Conservation (phyloP, 2,113 vertebrate species). For the Etia nguti region DNA sequence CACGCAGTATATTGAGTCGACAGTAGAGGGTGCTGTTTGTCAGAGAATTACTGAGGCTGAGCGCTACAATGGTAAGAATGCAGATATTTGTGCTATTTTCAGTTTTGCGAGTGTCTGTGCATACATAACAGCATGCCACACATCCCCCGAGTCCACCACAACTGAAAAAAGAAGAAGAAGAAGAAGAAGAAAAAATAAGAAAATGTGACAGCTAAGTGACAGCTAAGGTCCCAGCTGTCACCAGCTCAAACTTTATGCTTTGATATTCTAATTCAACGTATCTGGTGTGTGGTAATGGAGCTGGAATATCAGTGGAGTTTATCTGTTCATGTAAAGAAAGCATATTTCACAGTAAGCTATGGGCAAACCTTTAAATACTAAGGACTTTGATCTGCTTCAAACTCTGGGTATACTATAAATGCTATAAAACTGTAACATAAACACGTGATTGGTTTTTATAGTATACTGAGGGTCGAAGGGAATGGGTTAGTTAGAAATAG, state of each 20-base stretch:
- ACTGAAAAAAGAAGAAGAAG: background rate
- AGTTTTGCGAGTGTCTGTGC: background rate
- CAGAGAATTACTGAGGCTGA: background rate
- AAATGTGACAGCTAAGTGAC: background rate
- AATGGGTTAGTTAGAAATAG: background rate
- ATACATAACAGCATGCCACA: background rate
- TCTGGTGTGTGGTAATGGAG: background rate
- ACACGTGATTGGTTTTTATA: background rate
- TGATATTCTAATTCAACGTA: background rate
- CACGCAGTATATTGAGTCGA: background rate
- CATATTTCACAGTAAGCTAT: background rate
- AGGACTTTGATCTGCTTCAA: background rate
- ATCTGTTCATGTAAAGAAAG: background rate
- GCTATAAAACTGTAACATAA: background rate
- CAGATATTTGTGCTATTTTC: background rate
- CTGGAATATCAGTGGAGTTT: background rate
- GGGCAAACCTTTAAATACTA: background rate
- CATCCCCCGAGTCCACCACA: background rate
- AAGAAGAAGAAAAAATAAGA: background rate
- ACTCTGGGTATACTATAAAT: background rate
- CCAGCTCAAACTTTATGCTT: background rate
- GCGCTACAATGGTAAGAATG: background rate
- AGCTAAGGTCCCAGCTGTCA: background rate
- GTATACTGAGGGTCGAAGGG: background rate
- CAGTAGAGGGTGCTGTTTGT: conserved; percentile 27